Percentiles rank a stretch among this genome's conserved stretches.
phyloP scores from a whole-genome alignment of 2,888 invertebrate genomes.

The Leptarthrus brevirostris region DNA sequence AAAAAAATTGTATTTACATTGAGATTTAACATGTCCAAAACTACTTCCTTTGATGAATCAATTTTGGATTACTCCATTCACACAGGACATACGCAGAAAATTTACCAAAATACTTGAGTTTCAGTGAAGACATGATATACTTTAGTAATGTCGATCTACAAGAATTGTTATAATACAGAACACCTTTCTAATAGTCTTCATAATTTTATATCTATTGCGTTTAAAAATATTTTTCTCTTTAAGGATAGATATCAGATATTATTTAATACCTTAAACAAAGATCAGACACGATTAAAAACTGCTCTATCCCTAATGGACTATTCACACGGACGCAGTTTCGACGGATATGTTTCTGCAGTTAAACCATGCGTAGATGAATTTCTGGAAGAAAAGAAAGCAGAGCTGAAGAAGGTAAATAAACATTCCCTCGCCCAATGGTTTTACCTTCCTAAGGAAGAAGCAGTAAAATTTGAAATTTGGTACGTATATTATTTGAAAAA shows the following conservation, averaged over 20 bases:
- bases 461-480: constrained; percentile 30
- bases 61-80: too few species aligned
- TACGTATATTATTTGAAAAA: constrained; percentile 5
- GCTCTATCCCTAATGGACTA: constrained; percentile 62
- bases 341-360: constrained; percentile 15
- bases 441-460: constrained; percentile 41
- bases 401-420: too few species aligned
- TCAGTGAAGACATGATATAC: too few species aligned
- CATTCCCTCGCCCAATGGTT: constrained; percentile 22
- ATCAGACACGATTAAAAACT: constrained; percentile 56
- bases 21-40: too few species aligned
- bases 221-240: neutral
- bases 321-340: constrained; percentile 59
- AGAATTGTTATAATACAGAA: too few species aligned
- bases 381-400: neutral
- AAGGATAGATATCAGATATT: constrained; percentile 65
- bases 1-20: too few species aligned
- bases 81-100: too few species aligned
- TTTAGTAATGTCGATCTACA: too few species aligned
- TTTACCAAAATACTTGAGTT: too few species aligned
- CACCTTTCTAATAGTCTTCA: too few species aligned
- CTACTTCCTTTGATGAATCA: too few species aligned
- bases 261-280: constrained; percentile 59
- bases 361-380: constrained; percentile 4
- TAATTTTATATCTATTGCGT: too few species aligned